Conservation (phyloP, 2,113 vertebrate genomes). For the Bettongia penicillata region DNA sequence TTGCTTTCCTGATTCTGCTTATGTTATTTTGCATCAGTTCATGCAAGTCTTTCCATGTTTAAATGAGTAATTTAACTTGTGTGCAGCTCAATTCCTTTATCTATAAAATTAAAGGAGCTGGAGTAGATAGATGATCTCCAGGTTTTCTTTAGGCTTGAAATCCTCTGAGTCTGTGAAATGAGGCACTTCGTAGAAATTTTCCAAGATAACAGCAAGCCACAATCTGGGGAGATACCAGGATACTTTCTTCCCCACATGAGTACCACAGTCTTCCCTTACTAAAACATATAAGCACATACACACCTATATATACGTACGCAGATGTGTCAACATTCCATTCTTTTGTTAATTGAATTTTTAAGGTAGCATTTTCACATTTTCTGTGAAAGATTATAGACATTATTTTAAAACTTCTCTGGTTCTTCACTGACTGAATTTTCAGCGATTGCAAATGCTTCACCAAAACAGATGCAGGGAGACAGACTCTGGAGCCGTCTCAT, state of each 20-base stretch:
- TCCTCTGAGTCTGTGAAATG: background rate
- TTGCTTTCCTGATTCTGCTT: background rate
- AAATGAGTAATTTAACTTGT: background rate
- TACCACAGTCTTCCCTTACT: background rate
- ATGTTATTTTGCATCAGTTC: background rate
- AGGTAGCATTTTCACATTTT: conserved; percentile 37
- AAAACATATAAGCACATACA: background rate
- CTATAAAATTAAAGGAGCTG: background rate
- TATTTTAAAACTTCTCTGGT: conserved; percentile 16
- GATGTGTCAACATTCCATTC: background rate
- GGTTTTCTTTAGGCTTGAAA: background rate
- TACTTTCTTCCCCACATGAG: background rate
- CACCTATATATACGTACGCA: background rate
- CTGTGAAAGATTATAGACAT: background rate
- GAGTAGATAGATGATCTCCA: background rate
- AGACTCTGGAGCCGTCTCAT: background rate
- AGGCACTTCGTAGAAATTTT: background rate
- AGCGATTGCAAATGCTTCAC: conserved; percentile 14
- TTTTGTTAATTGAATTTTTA: conserved; percentile 15
- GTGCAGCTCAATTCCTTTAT: background rate
- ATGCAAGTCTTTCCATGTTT: background rate
- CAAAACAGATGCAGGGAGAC: background rate
- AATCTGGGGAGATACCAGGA: background rate
- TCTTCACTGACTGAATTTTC: conserved; percentile 29
- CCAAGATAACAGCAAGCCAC: background rate